Conservation (phyloP, 2,113 vertebrate genomes). For the Platichthys stellatus region DNA sequence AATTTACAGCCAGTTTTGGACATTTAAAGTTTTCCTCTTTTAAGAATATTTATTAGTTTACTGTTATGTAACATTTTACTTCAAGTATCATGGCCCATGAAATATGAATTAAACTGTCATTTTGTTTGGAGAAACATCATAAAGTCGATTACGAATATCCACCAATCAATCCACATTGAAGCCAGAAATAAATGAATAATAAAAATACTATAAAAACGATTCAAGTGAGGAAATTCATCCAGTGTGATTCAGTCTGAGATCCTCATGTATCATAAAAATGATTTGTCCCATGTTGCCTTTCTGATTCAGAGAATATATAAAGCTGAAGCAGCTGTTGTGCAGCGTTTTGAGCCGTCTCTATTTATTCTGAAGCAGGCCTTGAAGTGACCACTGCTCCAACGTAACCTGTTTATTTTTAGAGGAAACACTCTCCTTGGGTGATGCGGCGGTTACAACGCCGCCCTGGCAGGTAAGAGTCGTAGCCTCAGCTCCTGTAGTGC, state of each 20-base stretch:
- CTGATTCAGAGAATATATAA: background rate
- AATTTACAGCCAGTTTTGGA: no score
- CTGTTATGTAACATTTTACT: no score
- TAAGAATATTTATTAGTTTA: no score
- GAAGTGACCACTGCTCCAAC: background rate
- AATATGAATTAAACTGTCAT: background rate
- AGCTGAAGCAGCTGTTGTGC: no score
- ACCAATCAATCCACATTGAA: no score
- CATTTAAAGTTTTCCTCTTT: no score
- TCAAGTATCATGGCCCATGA: background rate
- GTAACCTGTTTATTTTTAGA: background rate
- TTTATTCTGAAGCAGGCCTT: background rate
- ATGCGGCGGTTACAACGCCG: background rate
- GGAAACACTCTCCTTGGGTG: background rate
- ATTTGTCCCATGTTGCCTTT: background rate
- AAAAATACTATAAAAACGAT: no score
- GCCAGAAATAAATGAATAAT: no score
- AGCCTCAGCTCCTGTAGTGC: slow-evolving; percentile 3
- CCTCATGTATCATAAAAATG: no score
- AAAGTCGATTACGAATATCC: no score
- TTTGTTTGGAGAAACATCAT: background rate
- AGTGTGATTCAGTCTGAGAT: no score
- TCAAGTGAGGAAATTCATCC: no score
- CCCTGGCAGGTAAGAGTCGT: background rate
- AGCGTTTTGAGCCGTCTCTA: background rate